These are phyloP conservation scores for Hoplodrina blanda DNA, from an alignment of 2,888 invertebrate genomes.

Conservation along the genomic window DNA sequence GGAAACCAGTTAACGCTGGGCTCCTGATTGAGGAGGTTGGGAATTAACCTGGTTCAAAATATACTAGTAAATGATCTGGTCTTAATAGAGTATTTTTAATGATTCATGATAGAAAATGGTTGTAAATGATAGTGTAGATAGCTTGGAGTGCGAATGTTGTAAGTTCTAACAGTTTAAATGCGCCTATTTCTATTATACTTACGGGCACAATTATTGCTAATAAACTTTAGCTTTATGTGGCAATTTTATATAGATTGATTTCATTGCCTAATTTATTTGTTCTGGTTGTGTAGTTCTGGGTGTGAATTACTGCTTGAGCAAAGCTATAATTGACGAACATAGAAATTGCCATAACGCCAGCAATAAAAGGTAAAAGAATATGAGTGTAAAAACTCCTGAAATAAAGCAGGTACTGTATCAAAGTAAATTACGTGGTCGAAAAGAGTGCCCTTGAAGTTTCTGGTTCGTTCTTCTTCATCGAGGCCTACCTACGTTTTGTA, in stretches of 20 bases:
- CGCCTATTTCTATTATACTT: conserved; percentile 39
- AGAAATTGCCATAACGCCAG: background rate
- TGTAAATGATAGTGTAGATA: conserved; percentile 62
- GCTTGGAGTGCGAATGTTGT: conserved; percentile 50
- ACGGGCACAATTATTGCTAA: conserved; percentile 46
- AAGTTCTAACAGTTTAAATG: conserved; percentile 47
- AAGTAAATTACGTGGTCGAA: too few relatives aligned
- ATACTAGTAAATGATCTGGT: conserved; percentile 45
- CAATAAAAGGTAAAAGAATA: background rate
- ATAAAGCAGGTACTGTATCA: too few relatives aligned
- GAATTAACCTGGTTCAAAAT: conserved; percentile 55
- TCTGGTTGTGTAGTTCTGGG: background rate
- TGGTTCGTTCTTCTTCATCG: too few relatives aligned
- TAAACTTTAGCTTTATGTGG: conserved; percentile 27
- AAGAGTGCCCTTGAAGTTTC: too few relatives aligned
- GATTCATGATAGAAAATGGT: conserved; percentile 59
- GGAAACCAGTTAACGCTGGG: conserved; percentile 52
- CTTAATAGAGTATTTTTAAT: conserved; percentile 65
- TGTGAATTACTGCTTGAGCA: background rate
- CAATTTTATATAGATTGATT: conserved; percentile 18
- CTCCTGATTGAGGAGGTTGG: conserved; percentile 34
- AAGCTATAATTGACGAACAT: background rate
- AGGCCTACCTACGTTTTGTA: too few relatives aligned
- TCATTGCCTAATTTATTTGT: conserved; percentile 4
- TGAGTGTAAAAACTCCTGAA: too few relatives aligned